These are phyloP conservation scores for Rhinolophus ferrumequinum DNA, from an alignment of 2,113 vertebrate genomes.

Conservation along the genomic window DNA sequence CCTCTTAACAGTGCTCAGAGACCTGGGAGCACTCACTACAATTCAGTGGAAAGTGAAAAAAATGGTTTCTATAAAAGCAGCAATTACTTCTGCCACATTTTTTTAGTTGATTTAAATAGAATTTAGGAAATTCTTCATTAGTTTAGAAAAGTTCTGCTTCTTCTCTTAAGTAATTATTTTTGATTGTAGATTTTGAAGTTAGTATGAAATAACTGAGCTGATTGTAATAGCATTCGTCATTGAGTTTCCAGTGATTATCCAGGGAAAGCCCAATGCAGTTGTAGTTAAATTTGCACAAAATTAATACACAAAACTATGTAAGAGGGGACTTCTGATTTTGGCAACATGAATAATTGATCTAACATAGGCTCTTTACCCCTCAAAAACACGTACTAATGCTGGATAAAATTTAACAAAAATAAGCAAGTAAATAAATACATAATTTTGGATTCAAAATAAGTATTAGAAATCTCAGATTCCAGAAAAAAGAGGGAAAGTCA, in stretches of 20 bases:
- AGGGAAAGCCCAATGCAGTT: neutral
- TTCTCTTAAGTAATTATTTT: neutral
- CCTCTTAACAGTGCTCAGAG: neutral
- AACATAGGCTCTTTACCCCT: neutral
- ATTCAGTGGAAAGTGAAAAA: conserved; percentile 29
- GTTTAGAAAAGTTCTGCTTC: neutral
- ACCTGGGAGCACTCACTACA: neutral
- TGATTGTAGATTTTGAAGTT: neutral
- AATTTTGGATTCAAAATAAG: neutral
- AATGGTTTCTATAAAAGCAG: neutral
- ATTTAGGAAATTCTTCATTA: conserved; percentile 14
- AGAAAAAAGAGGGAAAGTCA: neutral
- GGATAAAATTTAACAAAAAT: neutral
- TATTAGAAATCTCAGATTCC: neutral
- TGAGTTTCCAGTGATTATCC: neutral
- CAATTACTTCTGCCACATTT: neutral
- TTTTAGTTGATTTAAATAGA: neutral
- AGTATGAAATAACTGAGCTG: neutral
- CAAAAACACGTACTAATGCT: neutral
- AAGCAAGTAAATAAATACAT: neutral
- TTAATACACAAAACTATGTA: neutral
- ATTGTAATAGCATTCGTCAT: neutral
- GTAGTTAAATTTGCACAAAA: neutral
- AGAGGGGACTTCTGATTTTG: neutral
- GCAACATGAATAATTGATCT: neutral